Base-by-base conservation (phyloP, 1,140 invertebrate genomes). In the Philotrypesis tridentata region DNA sequence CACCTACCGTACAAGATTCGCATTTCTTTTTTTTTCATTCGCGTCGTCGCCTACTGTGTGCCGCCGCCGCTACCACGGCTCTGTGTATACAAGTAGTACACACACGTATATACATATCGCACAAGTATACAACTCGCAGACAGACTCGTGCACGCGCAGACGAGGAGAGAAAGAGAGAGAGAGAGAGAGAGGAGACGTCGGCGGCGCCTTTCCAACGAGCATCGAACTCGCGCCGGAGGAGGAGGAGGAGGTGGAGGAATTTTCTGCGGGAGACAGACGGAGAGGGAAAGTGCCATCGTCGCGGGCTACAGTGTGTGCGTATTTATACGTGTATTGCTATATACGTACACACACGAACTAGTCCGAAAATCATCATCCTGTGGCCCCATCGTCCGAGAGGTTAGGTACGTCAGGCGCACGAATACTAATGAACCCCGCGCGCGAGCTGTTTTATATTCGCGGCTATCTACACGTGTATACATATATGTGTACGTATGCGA, bases 331-430 rank as follows among this genome's bases (percentile, higher is more conserved):
- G 23, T 68, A 68, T 6, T 27, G 29, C 3, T 31, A 29, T 25
- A 29, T 25, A 33, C 21, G 9, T n/a, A 37, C n/a, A 33, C 33
- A 29, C 21, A 23, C 9, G 14, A 11, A 25, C 17, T 55, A 17
- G 48, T 37, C 68, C 68, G 25, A 72, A 79, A 79, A 55, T 55
- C 48, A 55, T 79, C 68, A 79, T 72, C 78, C 68, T 79, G 67
- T 71, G 78, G 29, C 27, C 55, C 55, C 71, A 23, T 40, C 61
- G 72, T 76, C 40, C 48, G 31, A 43, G 48, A 76, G 73, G 80
- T 76, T 81, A 81, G 80, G 73, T 81, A 76, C 61, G 73, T 81
- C 79, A 74, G 61, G 73, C 37, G 61, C 79, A 80, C 79, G 70
- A 70, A 80, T 67, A 74, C 79, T 80, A 80, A 80, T 67, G 25